phyloP scores from a whole-genome alignment of 1,140 invertebrate species.

The Solen grandis region DNA sequence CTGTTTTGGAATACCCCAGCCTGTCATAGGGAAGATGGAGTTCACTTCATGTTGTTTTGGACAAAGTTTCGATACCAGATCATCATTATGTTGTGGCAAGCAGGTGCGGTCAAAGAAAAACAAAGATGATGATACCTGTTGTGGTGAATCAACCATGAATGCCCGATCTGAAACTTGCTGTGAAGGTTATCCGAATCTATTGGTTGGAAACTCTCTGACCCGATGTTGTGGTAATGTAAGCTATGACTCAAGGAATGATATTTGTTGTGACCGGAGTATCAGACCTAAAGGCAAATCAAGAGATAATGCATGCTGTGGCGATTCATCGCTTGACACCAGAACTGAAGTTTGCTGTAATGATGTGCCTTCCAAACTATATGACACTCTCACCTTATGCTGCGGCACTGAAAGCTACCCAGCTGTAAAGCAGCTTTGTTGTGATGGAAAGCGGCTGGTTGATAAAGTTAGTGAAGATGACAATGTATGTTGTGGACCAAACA shows the following conservation, averaged over 20 bases:
- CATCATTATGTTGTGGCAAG: conserved; percentile 38
- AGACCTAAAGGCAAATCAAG: neutral
- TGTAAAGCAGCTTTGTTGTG: conserved; percentile 34
- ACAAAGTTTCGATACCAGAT: conserved; percentile 41
- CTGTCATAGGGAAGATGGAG: neutral
- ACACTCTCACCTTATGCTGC: conserved; percentile 35
- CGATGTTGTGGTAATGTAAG: neutral
- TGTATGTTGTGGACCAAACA: conserved; percentile 40
- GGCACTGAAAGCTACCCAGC: conserved; percentile 36
- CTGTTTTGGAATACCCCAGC: conserved; percentile 26
- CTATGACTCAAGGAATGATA: neutral
- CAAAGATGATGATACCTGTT: conserved; percentile 46
- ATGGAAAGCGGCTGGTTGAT: conserved; percentile 21
- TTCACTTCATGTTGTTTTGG: conserved; percentile 50
- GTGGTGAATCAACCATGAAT: conserved; percentile 42
- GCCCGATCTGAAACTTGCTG: conserved; percentile 37
- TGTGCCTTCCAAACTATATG: neutral
- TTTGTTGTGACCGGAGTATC: conserved; percentile 4
- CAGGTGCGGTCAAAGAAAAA: conserved; percentile 26
- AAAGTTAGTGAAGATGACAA: conserved; percentile 43
- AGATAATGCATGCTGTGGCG: neutral
- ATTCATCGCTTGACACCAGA: neutral
- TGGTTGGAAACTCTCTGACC: neutral
- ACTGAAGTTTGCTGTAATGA: neutral
- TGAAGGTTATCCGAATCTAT: conserved; percentile 16